Evolutionary conservation across 2,113 vertebrate species (phyloP).

Genomic region (Platysteira castanea): DNA sequence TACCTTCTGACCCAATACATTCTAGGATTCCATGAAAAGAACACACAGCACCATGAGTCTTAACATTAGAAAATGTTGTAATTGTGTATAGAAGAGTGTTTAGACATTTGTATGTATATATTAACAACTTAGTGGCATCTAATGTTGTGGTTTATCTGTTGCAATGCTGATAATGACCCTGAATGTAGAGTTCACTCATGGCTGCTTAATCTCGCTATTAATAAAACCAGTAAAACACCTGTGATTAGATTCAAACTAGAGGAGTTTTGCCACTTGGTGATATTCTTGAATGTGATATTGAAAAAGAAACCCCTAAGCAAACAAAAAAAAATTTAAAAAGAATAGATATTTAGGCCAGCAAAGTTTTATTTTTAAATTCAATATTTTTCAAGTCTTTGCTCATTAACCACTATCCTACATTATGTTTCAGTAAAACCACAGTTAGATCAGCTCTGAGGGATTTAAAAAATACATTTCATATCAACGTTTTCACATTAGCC

Average conservation of each 20-base stretch:
- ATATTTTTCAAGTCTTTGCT: background rate
- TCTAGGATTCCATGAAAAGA: background rate
- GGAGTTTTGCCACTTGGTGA: background rate
- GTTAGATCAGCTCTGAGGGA: background rate
- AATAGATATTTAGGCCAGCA: background rate
- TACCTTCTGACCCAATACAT: background rate
- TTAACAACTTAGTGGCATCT: background rate
- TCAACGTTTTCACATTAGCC: background rate
- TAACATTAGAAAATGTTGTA: background rate
- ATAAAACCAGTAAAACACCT: background rate
- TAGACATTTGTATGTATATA: background rate
- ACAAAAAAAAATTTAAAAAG: rapidly evolving
- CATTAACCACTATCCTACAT: background rate
- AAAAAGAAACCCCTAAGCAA: background rate
- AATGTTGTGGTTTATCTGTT: background rate
- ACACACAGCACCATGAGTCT: background rate
- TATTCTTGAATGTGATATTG: background rate
- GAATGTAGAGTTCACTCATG: background rate
- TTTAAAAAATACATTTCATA: background rate
- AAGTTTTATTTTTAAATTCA: background rate
- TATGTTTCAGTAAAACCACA: background rate
- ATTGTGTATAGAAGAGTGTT: background rate
- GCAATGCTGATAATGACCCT: background rate
- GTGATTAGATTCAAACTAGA: rapidly evolving
- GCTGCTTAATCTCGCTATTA: background rate